Evolutionary conservation across 2,113 vertebrate species (phyloP).

Genomic region (Puffinus mauretanicus): DNA sequence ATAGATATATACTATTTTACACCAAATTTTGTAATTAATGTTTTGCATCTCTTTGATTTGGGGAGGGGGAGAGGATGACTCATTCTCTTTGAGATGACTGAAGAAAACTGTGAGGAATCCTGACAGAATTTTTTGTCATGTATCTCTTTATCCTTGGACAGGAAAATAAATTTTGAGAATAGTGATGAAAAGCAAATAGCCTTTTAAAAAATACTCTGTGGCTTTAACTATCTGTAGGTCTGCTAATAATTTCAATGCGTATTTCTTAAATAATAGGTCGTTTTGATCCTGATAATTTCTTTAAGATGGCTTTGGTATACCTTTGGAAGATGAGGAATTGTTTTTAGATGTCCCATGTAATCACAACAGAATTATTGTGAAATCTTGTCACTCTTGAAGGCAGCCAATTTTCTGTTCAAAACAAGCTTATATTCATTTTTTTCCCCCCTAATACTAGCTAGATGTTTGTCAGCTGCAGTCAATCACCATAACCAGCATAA

Average conservation of each 20-base stretch:
- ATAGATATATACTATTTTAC: neutral
- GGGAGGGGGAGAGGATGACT: neutral
- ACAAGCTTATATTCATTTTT: neutral
- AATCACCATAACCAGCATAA: neutral
- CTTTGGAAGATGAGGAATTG: neutral
- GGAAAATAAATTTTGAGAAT: neutral
- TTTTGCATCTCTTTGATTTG: neutral
- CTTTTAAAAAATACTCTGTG: neutral
- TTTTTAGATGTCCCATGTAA: neutral
- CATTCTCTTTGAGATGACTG: neutral
- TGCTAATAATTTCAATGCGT: neutral
- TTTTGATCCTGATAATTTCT: neutral
- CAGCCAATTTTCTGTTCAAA: neutral
- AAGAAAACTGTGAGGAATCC: neutral
- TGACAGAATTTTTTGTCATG: neutral
- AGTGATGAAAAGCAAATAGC: neutral
- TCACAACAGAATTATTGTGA: neutral
- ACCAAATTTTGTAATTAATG: neutral
- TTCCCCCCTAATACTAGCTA: neutral
- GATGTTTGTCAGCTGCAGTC: neutral
- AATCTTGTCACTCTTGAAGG: neutral
- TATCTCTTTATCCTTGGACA: neutral
- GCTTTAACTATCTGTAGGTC: neutral
- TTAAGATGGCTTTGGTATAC: neutral
- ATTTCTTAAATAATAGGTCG: neutral